Conservation (phyloP, 2,888 invertebrate species). For the Torymus auratus region DNA sequence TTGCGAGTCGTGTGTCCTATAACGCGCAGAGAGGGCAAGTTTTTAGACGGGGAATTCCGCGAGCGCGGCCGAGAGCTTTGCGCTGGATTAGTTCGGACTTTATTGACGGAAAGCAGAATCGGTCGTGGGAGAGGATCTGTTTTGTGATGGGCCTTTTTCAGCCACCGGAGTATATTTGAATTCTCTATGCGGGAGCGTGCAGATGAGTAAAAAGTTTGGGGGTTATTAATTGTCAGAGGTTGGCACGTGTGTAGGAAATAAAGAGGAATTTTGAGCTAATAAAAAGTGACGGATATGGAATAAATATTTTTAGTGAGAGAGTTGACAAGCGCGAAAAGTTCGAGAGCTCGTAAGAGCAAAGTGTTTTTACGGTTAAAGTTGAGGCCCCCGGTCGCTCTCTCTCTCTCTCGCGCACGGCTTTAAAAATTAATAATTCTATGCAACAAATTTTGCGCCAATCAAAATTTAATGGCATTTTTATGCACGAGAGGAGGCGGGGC, state of each 20-base stretch:
- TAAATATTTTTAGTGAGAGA: neutral
- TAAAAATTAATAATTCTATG: slow-evolving; percentile 39
- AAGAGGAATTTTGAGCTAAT: neutral
- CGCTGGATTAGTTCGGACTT: slow-evolving; percentile 18
- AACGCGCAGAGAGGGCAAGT: neutral
- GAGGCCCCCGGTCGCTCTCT: too few species aligned
- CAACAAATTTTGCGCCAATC: slow-evolving; percentile 9
- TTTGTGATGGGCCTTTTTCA: neutral
- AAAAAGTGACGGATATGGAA: too few species aligned
- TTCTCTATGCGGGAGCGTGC: neutral
- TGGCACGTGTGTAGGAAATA: neutral
- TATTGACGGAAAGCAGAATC: slow-evolving; percentile 18
- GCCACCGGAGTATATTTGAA: neutral
- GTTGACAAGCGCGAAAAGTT: slow-evolving; percentile 30
- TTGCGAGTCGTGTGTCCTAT: too few species aligned
- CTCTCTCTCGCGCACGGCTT: neutral
- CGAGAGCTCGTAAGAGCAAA: slow-evolving; percentile 9
- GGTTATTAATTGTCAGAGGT: too few species aligned
- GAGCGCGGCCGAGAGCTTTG: slow-evolving; percentile 1
- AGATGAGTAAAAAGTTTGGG: neutral
- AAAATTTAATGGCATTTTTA: slow-evolving; percentile 37
- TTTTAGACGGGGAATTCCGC: slow-evolving; percentile 20
- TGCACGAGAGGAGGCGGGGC: slow-evolving; percentile 11
- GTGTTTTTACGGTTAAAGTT: slow-evolving; percentile 44
- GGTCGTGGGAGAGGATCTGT: neutral